Evolutionary conservation across 2,113 vertebrate species (phyloP).

Genomic region (Poeciliopsis prolifica): DNA sequence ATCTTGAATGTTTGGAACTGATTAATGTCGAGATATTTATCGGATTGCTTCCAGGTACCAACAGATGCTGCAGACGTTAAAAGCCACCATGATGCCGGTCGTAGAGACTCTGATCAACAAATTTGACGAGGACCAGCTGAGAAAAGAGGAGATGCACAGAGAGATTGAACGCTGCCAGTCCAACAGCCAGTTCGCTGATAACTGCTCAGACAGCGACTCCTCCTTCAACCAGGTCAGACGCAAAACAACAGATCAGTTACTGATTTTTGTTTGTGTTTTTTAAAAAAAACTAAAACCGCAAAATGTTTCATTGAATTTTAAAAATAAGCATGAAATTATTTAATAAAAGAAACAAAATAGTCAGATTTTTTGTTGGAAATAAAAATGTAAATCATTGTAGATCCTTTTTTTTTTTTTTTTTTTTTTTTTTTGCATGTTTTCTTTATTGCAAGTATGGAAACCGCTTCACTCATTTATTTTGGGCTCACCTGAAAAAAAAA

Average conservation of each 20-base stretch:
- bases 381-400: too few species aligned
- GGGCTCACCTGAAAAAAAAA: too few species aligned
- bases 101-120: constrained; percentile 90
- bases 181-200: constrained; percentile 83
- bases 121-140: constrained; percentile 89
- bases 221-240: constrained; percentile 90
- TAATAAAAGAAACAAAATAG: too few species aligned
- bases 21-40: background rate
- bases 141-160: constrained; percentile 81
- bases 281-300: too few species aligned
- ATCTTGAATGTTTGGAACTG: background rate
- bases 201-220: constrained; percentile 96
- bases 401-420: too few species aligned
- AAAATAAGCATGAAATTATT: too few species aligned
- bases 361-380: too few species aligned
- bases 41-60: constrained; percentile 80
- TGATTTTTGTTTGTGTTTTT: background rate
- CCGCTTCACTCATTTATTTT: too few species aligned
- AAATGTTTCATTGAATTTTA: too few species aligned
- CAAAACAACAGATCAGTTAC: background rate
- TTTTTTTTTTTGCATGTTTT: too few species aligned
- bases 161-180: constrained; percentile 77
- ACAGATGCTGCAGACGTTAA: constrained; percentile 91
- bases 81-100: constrained; percentile 87
- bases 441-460: too few species aligned